These are phyloP conservation scores for Epizoanthus rinbou DNA, from an alignment of 92 coral and sea anemone genomes.

Conservation along the genomic window DNA sequence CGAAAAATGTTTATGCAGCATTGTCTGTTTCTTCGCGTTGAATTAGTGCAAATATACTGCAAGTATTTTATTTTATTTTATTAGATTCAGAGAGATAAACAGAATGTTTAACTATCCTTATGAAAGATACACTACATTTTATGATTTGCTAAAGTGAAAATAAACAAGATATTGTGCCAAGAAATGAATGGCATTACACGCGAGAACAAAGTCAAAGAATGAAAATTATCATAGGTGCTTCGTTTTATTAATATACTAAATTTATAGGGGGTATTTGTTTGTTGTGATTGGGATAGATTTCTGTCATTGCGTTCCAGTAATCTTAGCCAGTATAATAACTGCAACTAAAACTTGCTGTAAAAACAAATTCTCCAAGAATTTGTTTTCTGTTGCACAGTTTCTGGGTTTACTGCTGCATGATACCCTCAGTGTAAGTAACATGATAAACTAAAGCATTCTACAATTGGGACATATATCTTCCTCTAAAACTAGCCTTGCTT, in stretches of 20 bases:
- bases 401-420: background rate
- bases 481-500: background rate
- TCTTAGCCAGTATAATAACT: slow-evolving; percentile 37
- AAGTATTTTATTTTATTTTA: background rate
- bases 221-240: background rate
- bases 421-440: background rate
- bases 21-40: background rate
- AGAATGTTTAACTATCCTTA: slow-evolving; percentile 30
- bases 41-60: background rate
- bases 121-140: slow-evolving; percentile 21
- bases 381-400: slow-evolving; percentile 38
- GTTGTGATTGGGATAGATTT: slow-evolving; percentile 16
- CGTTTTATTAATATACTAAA: slow-evolving; percentile 5
- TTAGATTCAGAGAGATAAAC: background rate
- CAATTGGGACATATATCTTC: background rate
- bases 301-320: slow-evolving; percentile 30
- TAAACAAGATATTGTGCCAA: slow-evolving; percentile 36
- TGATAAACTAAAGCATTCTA: background rate
- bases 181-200: slow-evolving; percentile 28
- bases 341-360: slow-evolving; percentile 31
- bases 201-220: background rate
- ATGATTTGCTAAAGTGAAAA: slow-evolving; percentile 31
- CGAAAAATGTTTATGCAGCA: background rate
- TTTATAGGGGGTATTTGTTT: slow-evolving; percentile 30
- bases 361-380: slow-evolving; percentile 35